Conservation (phyloP, 2,113 vertebrate species). For the Sapajus apella region DNA sequence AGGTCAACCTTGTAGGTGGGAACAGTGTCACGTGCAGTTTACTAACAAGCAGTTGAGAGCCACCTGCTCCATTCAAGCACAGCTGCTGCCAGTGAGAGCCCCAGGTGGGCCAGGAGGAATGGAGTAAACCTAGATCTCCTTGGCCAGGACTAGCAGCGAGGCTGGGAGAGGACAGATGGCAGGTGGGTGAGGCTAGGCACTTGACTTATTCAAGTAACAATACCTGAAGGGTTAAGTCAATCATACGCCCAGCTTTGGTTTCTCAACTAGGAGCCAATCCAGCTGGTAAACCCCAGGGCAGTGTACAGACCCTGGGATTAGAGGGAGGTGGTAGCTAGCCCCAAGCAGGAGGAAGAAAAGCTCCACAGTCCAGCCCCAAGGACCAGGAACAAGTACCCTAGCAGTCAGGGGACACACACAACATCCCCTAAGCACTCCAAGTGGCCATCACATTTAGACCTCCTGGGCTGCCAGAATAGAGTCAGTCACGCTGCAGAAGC, state of each 20-base stretch:
- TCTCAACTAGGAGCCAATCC: conserved; percentile 50
- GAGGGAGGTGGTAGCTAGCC: not conserved
- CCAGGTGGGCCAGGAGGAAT: not conserved
- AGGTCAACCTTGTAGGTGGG: not conserved
- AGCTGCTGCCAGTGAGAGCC: not conserved
- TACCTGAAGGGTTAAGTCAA: not conserved
- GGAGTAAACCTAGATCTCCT: not conserved
- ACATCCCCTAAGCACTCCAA: not conserved
- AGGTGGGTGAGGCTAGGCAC: conserved; percentile 17
- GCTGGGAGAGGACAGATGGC: not conserved
- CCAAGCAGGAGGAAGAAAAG: not conserved
- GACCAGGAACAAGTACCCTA: not conserved
- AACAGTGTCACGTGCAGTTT: conserved; percentile 29
- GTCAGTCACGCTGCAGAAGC: not conserved
- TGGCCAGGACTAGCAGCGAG: not conserved
- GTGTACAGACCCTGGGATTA: not conserved
- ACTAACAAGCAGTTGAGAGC: conserved; percentile 2
- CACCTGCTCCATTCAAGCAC: not conserved
- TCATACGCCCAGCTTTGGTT: conserved; percentile 43
- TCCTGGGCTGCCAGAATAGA: not conserved
- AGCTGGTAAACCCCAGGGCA: not conserved
- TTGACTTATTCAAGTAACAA: conserved; percentile 31
- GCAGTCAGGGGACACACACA: not conserved
- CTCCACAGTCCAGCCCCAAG: not conserved
- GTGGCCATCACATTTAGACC: not conserved